Percentiles rank a stretch among this genome's conserved stretches.
These are phyloP conservation scores for Lamproptera curius DNA, from an alignment of 2,888 invertebrate genomes.

Conservation along the genomic window DNA sequence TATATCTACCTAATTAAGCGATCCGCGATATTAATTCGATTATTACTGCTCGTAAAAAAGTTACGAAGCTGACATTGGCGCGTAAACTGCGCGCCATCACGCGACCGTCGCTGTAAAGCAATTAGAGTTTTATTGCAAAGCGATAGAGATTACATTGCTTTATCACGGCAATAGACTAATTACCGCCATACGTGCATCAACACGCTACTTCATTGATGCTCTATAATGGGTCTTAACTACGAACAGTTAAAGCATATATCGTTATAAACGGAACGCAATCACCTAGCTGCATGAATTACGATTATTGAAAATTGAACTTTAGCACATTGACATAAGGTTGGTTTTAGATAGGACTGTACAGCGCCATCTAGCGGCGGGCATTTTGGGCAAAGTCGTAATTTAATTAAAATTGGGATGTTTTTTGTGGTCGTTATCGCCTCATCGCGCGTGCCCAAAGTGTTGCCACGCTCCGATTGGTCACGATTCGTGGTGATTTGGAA, in stretches of 20 bases:
- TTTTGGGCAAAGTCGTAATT: conserved; percentile 65
- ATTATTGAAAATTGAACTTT: conserved; percentile 26
- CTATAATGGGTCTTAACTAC: conserved; percentile 40
- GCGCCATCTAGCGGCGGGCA: conserved; percentile 39
- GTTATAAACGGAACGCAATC: no score
- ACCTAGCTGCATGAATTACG: no score
- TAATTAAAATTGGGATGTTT: conserved; percentile 72
- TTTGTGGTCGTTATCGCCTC: conserved; percentile 55
- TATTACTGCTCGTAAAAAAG: conserved; percentile 67
- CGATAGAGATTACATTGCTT: conserved; percentile 71
- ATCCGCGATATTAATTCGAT: conserved; percentile 73
- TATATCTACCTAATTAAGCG: conserved; percentile 73
- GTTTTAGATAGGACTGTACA: conserved; percentile 21
- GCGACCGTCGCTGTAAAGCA: conserved; percentile 57
- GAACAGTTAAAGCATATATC: conserved; percentile 29
- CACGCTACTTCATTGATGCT: conserved; percentile 42
- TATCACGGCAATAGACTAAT: conserved; percentile 61
- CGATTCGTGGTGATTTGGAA: conserved; percentile 38
- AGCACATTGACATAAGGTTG: conserved; percentile 23
- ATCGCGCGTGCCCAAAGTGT: conserved; percentile 63
- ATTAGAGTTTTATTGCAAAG: conserved; percentile 65
- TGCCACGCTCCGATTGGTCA: conserved; percentile 58
- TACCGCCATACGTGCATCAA: conserved; percentile 50
- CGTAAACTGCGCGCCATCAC: conserved; percentile 57
- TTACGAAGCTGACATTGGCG: conserved; percentile 60